These are phyloP conservation scores for Daphoenositta chrysoptera DNA, from an alignment of 2,113 vertebrate species.

Conservation along the genomic window DNA sequence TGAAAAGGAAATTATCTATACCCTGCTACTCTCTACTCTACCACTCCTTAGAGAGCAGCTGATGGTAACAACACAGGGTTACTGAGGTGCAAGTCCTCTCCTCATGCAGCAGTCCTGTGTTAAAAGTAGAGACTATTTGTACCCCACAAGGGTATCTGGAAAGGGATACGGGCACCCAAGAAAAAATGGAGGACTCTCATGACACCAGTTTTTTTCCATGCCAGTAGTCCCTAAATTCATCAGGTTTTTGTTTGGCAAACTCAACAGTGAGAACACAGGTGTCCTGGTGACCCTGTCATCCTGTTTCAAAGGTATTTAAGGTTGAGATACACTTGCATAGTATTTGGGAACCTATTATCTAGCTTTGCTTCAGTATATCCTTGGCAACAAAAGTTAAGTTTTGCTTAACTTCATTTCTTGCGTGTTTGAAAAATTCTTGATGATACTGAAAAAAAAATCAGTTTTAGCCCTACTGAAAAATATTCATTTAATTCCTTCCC, in stretches of 20 bases:
- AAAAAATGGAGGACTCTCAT: background rate
- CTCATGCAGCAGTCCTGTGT: accelerated
- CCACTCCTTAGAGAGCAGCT: background rate
- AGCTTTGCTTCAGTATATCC: background rate
- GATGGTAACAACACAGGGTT: background rate
- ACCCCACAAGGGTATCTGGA: background rate
- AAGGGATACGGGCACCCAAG: background rate
- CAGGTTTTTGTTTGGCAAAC: background rate
- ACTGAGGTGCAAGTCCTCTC: background rate
- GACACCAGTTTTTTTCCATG: background rate
- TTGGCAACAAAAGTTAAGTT: background rate
- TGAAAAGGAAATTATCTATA: background rate
- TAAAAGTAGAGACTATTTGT: background rate
- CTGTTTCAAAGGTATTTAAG: background rate
- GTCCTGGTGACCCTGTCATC: background rate
- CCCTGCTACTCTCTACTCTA: background rate
- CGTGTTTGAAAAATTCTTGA: background rate
- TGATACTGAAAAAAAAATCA: background rate
- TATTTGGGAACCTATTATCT: background rate
- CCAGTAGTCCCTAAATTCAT: background rate
- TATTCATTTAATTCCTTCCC: background rate
- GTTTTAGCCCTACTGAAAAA: background rate
- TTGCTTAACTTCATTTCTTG: background rate
- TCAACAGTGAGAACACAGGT: background rate
- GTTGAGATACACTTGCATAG: accelerated